Base-by-base conservation (phyloP, 2,113 vertebrate genomes). In the Tetrao urogallus region DNA sequence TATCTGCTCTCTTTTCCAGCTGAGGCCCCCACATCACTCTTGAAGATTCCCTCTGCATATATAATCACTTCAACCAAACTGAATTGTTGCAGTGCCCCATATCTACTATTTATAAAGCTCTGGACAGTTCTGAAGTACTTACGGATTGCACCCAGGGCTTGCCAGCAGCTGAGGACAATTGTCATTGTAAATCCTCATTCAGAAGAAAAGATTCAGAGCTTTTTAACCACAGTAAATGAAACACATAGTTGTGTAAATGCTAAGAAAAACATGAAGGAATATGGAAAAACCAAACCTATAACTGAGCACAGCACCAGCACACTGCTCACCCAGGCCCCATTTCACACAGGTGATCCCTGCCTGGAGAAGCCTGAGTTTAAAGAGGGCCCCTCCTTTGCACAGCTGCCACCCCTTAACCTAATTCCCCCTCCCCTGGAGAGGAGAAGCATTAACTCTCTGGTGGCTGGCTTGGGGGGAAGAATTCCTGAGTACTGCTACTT, bases 291-390 rank as follows among this genome's bases (percentile, higher is more conserved):
- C 66, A 84, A 80, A 10, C 28, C 30, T 43, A 11, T 75, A 50
- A 40, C 3, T 12, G 45, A 70, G 2, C n/a, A 40, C 0, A 12
- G 0, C 5, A 19, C 32, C 24, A 47, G 1, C 10, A 16, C 9
- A 13, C 32, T 67, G 10, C 12, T 16, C 2, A 30, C 15, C 8
- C 7, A 21, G 1, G 1, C 8, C 38, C 8, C 3, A 13, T 19
- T 60, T 14, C 64, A 3, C 0, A 1, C 0, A 24, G 4, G 4
- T 2, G 4, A 3, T 8, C 5, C 4, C 16, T 16, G 2, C 5
- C 21, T 50, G 7, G 17, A 45, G 20, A 65, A 60, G 14, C 6
- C 13, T 21, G 11, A 10, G 30, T 34, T 45, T 77, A 22, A 61
- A 76, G 27, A 63, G 3, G 11, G 3, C 4, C 32, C 18, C 13